These are phyloP conservation scores for Hippolais icterina DNA, from an alignment of 2,113 vertebrate species.

Conservation along the genomic window DNA sequence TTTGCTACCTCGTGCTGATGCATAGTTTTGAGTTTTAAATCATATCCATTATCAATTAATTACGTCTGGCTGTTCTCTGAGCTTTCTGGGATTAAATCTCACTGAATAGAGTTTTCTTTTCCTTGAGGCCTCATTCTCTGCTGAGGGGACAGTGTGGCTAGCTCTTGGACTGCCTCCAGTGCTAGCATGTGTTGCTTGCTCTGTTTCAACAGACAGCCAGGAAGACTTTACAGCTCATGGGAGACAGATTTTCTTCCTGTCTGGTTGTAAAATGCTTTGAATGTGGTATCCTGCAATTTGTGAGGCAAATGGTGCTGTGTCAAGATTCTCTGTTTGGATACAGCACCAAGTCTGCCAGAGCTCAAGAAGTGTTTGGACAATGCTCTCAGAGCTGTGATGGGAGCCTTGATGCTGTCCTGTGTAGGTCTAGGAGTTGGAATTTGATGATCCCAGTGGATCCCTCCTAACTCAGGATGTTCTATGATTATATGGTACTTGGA, in stretches of 20 bases:
- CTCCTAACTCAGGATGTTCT: neutral
- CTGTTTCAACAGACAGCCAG: constrained; percentile 23
- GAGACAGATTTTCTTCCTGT: neutral
- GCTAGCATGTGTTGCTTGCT: constrained; percentile 1
- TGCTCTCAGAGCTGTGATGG: neutral
- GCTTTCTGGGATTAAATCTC: constrained; percentile 27
- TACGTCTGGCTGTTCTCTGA: neutral
- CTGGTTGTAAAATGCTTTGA: constrained; percentile 32
- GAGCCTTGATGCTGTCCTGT: neutral
- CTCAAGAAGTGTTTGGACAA: neutral
- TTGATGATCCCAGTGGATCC: neutral
- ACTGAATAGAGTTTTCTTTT: neutral
- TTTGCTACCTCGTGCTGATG: neutral
- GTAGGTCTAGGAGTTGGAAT: neutral
- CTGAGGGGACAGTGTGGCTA: neutral
- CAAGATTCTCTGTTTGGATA: neutral
- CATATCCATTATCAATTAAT: constrained; percentile 3
- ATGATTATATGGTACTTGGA: neutral
- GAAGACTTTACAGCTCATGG: neutral
- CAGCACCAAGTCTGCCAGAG: neutral
- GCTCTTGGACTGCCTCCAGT: constrained; percentile 13
- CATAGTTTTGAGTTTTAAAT: constrained; percentile 19
- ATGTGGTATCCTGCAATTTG: neutral
- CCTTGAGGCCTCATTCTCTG: neutral
- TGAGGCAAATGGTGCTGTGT: neutral